Base-by-base conservation (phyloP, 2,888 invertebrate genomes). In the Phyto melanocephala region DNA sequence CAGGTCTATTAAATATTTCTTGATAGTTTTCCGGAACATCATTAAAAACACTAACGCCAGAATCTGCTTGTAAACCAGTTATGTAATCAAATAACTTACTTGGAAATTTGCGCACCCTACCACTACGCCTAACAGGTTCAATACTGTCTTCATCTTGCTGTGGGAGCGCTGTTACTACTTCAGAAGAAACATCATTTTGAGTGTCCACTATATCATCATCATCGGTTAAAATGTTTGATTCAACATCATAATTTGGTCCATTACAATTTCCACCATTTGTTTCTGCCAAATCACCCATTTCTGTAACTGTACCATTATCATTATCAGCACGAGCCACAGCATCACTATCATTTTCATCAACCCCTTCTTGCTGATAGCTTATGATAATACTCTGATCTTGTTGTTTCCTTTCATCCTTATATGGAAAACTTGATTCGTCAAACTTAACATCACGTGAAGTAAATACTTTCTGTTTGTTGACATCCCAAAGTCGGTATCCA, bases 401-500 rank as follows among this genome's bases (percentile, higher is more conserved):
- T 35, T 54, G 6, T 33, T 62, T 52, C 1, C 4, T 20, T 24
- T 35, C n/a, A 24, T 28, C 35, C 52, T 65, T 74, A 15, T 20
- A 63, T 1, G 63, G 74, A 54, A 63, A 74, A 74, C 8, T 42
- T 42, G 50, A 28, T 54, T 63, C 35, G 17, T 74, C 54, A 54
- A 72, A 52, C 8, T 63, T 74, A 37, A 52, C 28, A 42, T 42
- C 62, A 17, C 63, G 58, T 33, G 54, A 20, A 1, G 63, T 54
- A 56, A 74, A 54, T 45, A 65, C 20, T 75, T 56, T 75, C 13
- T 13, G 11, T 17, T 60, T 60, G 10, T 54, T 13, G 0, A 74
- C 7, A 62, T 42, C 52, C 63, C 76, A 67, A 10, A 76, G 40
- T 7, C 67, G 17, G 22, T 60, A 76, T n/a, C 67, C 76, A n/a